Evolutionary conservation across 2,113 vertebrate genomes (phyloP).

Genomic region (Anseranas semipalmata): DNA sequence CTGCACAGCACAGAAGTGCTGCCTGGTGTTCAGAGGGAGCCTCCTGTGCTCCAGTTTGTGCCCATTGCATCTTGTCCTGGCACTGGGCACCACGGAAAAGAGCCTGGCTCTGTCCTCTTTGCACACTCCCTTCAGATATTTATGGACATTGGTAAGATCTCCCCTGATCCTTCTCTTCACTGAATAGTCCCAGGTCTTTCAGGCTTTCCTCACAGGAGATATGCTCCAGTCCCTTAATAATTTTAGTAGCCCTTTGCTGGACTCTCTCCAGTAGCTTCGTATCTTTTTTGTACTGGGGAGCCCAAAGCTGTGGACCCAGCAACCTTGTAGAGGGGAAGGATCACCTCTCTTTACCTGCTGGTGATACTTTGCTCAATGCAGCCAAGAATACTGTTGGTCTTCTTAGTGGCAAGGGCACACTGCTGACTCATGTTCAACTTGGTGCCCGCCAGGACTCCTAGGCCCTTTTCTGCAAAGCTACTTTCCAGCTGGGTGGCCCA

Average conservation of each 20-base stretch:
- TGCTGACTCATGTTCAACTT: neutral
- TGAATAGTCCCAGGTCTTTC: neutral
- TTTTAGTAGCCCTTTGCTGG: neutral
- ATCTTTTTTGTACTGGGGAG: neutral
- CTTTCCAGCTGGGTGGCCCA: neutral
- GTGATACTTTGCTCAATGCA: neutral
- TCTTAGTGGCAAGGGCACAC: neutral
- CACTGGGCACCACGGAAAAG: neutral
- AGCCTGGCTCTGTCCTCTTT: neutral
- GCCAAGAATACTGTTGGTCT: neutral
- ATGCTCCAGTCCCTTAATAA: neutral
- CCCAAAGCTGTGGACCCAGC: neutral
- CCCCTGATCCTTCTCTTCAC: neutral
- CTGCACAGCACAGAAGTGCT: neutral
- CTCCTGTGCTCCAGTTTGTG: neutral
- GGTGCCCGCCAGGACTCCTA: neutral
- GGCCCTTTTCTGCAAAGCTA: neutral
- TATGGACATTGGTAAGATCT: neutral
- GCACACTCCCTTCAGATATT: neutral
- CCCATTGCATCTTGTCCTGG: neutral
- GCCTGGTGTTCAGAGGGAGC: neutral
- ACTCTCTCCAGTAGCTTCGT: neutral
- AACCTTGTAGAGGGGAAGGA: neutral
- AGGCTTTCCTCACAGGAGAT: neutral
- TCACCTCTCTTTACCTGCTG: neutral